phyloP scores from a whole-genome alignment of 1,140 invertebrate genomes.

The Hypothenemus hampei region DNA sequence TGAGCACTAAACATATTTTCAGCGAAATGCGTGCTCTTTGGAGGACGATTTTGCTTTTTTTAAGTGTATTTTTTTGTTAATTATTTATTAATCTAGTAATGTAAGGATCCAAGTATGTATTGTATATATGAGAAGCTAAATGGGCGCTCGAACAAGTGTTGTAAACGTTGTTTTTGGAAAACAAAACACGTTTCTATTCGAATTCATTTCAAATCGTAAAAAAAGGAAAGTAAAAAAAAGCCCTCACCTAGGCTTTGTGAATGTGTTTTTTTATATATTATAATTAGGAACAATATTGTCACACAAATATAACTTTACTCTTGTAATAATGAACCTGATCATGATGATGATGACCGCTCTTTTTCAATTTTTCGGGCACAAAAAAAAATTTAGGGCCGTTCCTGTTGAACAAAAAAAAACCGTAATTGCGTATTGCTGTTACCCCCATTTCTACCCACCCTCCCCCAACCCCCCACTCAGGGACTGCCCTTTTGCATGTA shows the following conservation, averaged over 20 bases:
- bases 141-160: too few relatives aligned
- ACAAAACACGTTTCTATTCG: too few relatives aligned
- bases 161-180: too few relatives aligned
- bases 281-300: constrained; percentile 23
- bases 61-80: constrained; percentile 26
- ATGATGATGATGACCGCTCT: too few relatives aligned
- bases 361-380: constrained; percentile 20
- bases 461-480: too few relatives aligned
- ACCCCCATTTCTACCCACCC: too few relatives aligned
- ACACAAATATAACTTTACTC: constrained; percentile 20
- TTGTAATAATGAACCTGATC: constrained; percentile 18
- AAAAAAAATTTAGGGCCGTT: too few relatives aligned
- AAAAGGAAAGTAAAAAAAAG: constrained; percentile 1
- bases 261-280: constrained; percentile 29
- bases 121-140: constrained; percentile 18
- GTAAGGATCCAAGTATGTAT: constrained; percentile 22
- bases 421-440: too few relatives aligned
- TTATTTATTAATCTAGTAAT: constrained; percentile 25
- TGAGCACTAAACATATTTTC: neutral
- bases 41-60: constrained; percentile 10
- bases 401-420: too few relatives aligned
- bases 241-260: constrained; percentile 18
- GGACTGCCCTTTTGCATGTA: too few relatives aligned
- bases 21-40: too few relatives aligned
- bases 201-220: neutral